A percentile compares a stretch with the other conserved stretches of the same genome.
These are phyloP conservation scores for Pampusana beccarii DNA, from an alignment of 2,113 vertebrate species.

Conservation along the genomic window DNA sequence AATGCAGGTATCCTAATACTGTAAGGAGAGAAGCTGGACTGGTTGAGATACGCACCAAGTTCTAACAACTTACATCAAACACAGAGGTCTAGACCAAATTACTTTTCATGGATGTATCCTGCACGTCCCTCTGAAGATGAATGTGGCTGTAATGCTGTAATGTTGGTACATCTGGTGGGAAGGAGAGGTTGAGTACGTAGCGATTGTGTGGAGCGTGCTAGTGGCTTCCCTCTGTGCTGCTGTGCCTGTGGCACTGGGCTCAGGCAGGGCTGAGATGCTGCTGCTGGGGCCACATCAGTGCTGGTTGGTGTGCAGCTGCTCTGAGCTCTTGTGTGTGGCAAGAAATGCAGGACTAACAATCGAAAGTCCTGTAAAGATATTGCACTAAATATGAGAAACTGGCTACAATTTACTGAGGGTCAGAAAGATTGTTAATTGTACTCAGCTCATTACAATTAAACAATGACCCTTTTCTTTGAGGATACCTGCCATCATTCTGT, in stretches of 20 bases:
- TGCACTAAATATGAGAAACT: not conserved
- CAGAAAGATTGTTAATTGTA: not conserved
- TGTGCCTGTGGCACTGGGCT: fast-evolving
- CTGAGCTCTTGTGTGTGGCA: not conserved
- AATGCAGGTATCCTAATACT: not conserved
- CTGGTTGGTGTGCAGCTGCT: not conserved
- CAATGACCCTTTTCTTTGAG: not conserved
- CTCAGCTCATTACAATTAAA: not conserved
- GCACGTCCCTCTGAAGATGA: not conserved
- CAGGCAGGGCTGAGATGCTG: not conserved
- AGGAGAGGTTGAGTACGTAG: not conserved
- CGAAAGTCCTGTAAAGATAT: not conserved
- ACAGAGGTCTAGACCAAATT: not conserved
- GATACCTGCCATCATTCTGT: not conserved
- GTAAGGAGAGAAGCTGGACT: not conserved
- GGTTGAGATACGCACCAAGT: not conserved
- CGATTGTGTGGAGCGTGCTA: not conserved
- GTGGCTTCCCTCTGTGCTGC: not conserved
- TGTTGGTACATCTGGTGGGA: not conserved
- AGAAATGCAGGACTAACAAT: not conserved
- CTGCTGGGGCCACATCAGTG: not conserved
- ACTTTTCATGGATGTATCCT: not conserved
- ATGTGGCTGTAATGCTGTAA: not conserved
- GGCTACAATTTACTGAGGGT: not conserved
- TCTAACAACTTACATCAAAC: not conserved